Evolutionary conservation across 2,113 vertebrate species (phyloP).

Genomic region (Cygnus buccinator): DNA sequence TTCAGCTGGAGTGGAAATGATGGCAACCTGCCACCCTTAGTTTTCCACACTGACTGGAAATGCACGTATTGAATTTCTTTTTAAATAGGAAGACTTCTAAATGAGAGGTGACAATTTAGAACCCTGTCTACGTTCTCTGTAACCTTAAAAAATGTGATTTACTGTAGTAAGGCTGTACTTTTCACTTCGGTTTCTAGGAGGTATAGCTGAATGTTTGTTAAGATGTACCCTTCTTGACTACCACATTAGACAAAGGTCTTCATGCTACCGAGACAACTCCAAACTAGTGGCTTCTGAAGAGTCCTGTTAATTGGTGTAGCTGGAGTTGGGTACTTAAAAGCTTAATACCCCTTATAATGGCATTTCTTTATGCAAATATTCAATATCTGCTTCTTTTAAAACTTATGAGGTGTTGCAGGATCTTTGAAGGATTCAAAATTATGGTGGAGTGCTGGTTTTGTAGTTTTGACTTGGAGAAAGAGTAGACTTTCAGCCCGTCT

Average conservation of each 20-base stretch:
- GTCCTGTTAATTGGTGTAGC: neutral
- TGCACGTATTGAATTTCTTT: neutral
- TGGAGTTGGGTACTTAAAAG: neutral
- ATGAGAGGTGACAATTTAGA: neutral
- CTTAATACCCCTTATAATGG: neutral
- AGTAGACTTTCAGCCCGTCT: neutral
- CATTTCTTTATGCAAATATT: neutral
- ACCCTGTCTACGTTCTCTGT: neutral
- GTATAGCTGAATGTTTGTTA: accelerated
- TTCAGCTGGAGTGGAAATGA: neutral
- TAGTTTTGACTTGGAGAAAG: neutral
- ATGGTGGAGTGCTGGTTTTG: neutral
- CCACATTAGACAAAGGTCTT: neutral
- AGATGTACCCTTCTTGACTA: neutral
- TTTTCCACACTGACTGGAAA: neutral
- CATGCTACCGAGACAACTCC: no score
- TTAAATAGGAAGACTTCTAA: neutral
- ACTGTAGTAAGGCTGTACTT: neutral
- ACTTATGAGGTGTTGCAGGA: neutral
- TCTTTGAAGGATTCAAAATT: neutral
- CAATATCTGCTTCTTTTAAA: neutral
- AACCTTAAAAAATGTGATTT: neutral
- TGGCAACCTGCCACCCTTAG: neutral
- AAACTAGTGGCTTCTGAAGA: neutral
- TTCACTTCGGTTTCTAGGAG: neutral